Base-by-base conservation (phyloP, 2,888 invertebrate species). In the Crocallis elinguaria region DNA sequence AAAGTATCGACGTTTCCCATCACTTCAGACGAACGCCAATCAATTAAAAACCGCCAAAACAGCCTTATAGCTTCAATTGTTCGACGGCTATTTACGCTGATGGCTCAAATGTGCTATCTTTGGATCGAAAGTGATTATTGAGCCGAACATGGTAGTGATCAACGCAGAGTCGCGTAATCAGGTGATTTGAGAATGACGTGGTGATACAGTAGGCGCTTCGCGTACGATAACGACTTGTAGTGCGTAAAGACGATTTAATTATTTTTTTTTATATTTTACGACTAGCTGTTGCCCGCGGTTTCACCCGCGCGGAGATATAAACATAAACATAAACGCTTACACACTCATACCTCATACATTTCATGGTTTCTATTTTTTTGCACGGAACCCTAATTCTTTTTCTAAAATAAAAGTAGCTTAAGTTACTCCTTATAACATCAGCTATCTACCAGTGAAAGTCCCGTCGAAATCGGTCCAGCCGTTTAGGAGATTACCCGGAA, bases 11-110 rank as follows among this genome's bases (percentile, higher is more conserved):
- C 14, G 8, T 25, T 12, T 49, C 48, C 39, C 49, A 41, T 19
- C 44, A 8, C 38, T 38, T 44, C 7, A n/a, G 9, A 1, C 14
- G 11, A 50, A 9, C n/a, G n/a, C 0, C 46, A 42, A 48, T 53
- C 13, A 53, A 53, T 53, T 53, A 48, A 53, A 53, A 37, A 29
- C 4, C 36, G 3, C 52, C 32, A 42, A 53, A 42, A 48, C 8
- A 48, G 52, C 19, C 25, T 42, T 30, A 48, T 29, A 17, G 36
- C 29, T 4, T 33, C 38, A 45, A 52, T 48, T 23, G 52, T 27
- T 30, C 9, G 19, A 8, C 2, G 33, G 12, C 29, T 33, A 39
- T 51, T 51, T 39, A 39, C 35, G 32, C 3, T 27, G 11, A 45
- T 39, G 38, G 27, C 12, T 43, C n/a, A 16, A 30, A 37, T 29